Evolutionary conservation across 2,113 vertebrate genomes (phyloP), one percentile per base, ranked within the genome.

Genomic region (Mesoclemmys tuberculata): DNA sequence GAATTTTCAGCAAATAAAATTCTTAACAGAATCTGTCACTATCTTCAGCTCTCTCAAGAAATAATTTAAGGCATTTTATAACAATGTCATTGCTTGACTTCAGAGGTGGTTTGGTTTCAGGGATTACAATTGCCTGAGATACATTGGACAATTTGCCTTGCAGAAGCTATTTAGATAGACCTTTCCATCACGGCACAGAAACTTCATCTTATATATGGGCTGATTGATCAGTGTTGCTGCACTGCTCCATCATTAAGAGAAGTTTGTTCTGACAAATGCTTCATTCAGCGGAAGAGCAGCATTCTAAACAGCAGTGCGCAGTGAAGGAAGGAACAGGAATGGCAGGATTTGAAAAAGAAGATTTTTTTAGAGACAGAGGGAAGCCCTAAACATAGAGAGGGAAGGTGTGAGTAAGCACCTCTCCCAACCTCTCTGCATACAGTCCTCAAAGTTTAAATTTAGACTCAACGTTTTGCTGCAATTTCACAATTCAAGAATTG

Each of bases 1-100:
- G 81, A 93, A 96, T 97, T 95, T 96, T 22, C 55, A 97, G 89
- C 91, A 92, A 94, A 96, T 90, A 85, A 96, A 95, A 94, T 22
- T 18, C 64, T 71, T 71, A 71, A 35, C n/a, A 71, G 64, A 71
- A 93, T 26, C 54, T 89, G 80, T 68, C 82, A 92, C 90, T 92
- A 75, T 95, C 89, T 87, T 95, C 84, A 93, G 48, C 56, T 88
- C 35, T 52, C 75, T 85, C 85, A 87, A 88, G 85, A 95, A 96
- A 94, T 87, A 74, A 94, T 90, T 96, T 88, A 91, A 93, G 94
- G 93, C 80, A 90, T 93, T 91, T 95, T 64, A 90, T 84, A 93
- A 88, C 74, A 74, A 52, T 85, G 91, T 84, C 93, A 82, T 83
- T 83, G 55, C 55, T 80, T 49, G 92, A 64, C 48, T 86, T 88